Evolutionary conservation across 2,113 vertebrate genomes (phyloP).

Genomic region (Ailuropoda melanoleuca): DNA sequence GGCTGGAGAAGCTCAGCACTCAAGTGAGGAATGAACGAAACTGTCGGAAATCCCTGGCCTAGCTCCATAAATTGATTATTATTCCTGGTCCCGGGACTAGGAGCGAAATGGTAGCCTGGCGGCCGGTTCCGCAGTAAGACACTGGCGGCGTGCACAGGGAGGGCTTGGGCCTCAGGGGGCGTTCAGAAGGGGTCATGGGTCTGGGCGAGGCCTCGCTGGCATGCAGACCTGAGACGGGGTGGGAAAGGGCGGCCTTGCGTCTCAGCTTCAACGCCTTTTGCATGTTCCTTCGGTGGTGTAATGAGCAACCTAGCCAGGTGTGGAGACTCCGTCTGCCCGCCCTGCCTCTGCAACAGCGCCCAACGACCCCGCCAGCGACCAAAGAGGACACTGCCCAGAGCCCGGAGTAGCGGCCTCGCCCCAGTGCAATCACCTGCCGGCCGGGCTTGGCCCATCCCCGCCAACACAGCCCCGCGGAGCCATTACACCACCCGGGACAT

Average conservation of each 20-base stretch:
- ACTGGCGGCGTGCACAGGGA: no score
- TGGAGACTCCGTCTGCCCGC: neutral
- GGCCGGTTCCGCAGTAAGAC: neutral
- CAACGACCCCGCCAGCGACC: constrained; percentile 22
- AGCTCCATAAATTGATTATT: neutral
- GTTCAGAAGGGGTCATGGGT: neutral
- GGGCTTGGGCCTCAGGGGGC: neutral
- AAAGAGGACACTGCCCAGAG: constrained; percentile 36
- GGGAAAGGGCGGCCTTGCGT: neutral
- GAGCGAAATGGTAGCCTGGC: neutral
- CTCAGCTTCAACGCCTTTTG: constrained; percentile 84
- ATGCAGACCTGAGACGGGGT: neutral
- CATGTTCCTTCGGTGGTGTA: constrained; percentile 94
- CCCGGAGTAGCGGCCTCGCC: neutral
- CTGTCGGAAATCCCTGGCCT: no score
- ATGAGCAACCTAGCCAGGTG: constrained; percentile 80
- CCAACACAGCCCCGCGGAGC: constrained; percentile 43
- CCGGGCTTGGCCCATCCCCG: neutral
- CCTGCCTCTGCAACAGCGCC: constrained; percentile 21
- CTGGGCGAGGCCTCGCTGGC: neutral
- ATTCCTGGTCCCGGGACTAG: neutral
- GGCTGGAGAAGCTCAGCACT: neutral
- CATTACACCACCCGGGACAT: constrained; percentile 96
- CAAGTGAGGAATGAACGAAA: neutral
- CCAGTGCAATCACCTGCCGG: neutral